Base-by-base conservation (phyloP, 2,888 invertebrate genomes). In the Gasteruption jaculator region DNA sequence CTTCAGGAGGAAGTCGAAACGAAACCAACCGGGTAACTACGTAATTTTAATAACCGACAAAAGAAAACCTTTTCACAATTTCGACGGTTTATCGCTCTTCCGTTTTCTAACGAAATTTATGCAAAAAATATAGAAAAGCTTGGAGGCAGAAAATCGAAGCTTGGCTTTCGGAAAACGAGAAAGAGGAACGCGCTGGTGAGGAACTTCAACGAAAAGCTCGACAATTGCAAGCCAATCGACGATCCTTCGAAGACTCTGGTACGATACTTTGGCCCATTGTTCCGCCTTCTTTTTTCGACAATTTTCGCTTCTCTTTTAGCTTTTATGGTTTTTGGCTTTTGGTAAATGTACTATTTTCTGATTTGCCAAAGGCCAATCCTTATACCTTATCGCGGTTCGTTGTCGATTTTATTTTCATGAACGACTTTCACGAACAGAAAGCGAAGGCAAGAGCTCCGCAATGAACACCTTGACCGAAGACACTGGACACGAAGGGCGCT, bases 61-160 rank as follows among this genome's bases (percentile, higher is more conserved):
- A n/a, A n/a, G n/a, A n/a, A n/a, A n/a, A n/a, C n/a, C 22, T 16
- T 8, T 34, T 24, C 11, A 21, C 1, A 25, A 7, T 32, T 12
- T 12, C 3, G 33, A 18, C 11, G 27, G 21, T 15, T 38, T 3
- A 26, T 16, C 19, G 10, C n/a, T 12, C 7, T 33, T 18, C 21
- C 19, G 4, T 16, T 21, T 27, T 26, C 11, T 35, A 20, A 37
- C 32, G 20, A 10, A 20, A 41, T 34, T 35, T 18, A 18, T 4
- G 8, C 31, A 18, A 10, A 26, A 18, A 38, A 40, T 46, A 63
- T 61, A 77, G 68, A 55, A 86, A 85, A 72, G 89, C 90, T 63
- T 90, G 90, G 89, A 77, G 86, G 34, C 87, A 90, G 68, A 91
- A 91, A 69, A 91, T 92, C 61, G 91, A 92, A 71, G 88, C 88